Conservation (phyloP, 1,140 invertebrate genomes). For the Drosophila insularis region DNA sequence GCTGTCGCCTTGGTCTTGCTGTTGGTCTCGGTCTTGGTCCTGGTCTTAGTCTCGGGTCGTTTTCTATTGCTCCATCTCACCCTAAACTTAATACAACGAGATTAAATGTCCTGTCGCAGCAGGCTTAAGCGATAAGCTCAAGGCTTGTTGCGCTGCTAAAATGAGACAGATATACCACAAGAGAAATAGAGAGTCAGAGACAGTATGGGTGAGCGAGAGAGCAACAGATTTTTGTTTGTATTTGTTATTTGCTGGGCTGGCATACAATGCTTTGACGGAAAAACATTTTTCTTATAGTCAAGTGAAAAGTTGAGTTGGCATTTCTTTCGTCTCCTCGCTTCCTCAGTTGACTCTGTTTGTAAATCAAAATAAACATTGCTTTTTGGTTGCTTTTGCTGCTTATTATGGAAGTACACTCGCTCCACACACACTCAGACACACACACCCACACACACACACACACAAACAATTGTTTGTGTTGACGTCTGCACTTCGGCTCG, state of each 20-base stretch:
- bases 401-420: conserved; percentile 48
- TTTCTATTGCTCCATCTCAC: conserved; percentile 19
- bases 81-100: conserved; percentile 68
- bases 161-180: not conserved
- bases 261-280: conserved; percentile 37
- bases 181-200: not conserved
- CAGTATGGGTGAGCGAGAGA: not conserved
- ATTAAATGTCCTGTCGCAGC: conserved; percentile 80
- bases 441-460: conserved; percentile 30
- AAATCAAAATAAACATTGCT: conserved; percentile 74
- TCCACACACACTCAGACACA: conserved; percentile 34
- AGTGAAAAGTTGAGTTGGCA: conserved; percentile 62
- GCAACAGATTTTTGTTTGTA: conserved; percentile 39
- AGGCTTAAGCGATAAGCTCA: conserved; percentile 69
- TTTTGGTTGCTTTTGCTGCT: conserved; percentile 65
- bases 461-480: conserved; percentile 35
- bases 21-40: conserved; percentile 28
- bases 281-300: conserved; percentile 57
- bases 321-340: conserved; percentile 4
- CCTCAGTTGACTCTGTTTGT: conserved; percentile 44
- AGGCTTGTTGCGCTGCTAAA: conserved; percentile 41
- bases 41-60: conserved; percentile 23
- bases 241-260: conserved; percentile 34
- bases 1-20: conserved; percentile 37
- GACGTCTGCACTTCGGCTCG: conserved; percentile 62